Conservation (phyloP, 1,140 invertebrate species). For the Aleiodes sp. region DNA sequence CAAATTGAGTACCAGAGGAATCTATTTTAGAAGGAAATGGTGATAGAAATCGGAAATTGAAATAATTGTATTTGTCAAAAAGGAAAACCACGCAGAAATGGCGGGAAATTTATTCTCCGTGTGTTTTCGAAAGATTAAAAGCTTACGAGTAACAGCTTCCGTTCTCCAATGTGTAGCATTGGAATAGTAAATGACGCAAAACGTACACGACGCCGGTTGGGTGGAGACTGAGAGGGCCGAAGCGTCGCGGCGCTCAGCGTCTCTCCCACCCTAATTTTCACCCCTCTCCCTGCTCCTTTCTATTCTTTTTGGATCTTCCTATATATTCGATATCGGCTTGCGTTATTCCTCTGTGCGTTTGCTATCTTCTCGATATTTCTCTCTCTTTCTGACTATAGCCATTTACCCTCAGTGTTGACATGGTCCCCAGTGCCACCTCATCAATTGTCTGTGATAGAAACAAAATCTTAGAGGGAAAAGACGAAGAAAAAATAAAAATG, state of each 20-base stretch:
- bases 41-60: too few species aligned
- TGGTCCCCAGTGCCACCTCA: background rate
- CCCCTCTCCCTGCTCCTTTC: conserved; percentile 8
- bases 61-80: too few species aligned
- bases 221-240: conserved; percentile 61
- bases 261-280: conserved; percentile 47
- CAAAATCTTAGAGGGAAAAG: background rate
- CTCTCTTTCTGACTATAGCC: background rate
- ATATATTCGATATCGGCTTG: background rate
- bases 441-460: background rate
- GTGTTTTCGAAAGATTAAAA: too few species aligned
- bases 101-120: too few species aligned
- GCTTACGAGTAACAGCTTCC: too few species aligned
- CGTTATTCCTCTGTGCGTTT: background rate
- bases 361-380: background rate
- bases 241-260: conserved; percentile 59
- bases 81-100: too few species aligned
- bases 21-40: too few species aligned
- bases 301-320: background rate
- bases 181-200: too few species aligned
- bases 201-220: conserved; percentile 58
- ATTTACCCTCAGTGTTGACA: background rate
- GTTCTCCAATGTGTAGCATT: too few species aligned
- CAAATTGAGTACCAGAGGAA: too few species aligned
- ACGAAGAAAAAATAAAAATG: background rate